Percentiles rank a stretch among this genome's conserved stretches.
phyloP scores from a whole-genome alignment of 2,113 vertebrate genomes.

The Benitochromis conjunctus region DNA sequence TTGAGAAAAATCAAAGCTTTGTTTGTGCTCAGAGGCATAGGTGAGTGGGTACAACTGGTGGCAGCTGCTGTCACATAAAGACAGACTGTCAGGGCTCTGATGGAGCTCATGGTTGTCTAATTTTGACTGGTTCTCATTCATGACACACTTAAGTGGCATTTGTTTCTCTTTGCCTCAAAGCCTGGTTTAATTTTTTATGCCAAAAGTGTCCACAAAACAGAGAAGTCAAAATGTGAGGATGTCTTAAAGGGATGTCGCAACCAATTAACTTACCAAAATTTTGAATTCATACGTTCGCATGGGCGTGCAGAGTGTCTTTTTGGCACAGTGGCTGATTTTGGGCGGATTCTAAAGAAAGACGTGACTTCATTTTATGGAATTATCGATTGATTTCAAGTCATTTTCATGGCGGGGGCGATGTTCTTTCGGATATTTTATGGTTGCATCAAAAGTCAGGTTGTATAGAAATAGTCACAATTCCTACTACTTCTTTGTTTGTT shows the following conservation, averaged over 20 bases:
- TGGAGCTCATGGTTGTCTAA: conserved; percentile 51
- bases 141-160: conserved; percentile 25
- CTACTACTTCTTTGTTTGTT: neutral
- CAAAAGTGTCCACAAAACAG: conserved; percentile 12
- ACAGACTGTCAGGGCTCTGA: conserved; percentile 44
- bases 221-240: neutral
- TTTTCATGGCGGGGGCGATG: neutral
- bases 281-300: neutral
- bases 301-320: neutral
- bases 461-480: neutral
- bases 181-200: neutral
- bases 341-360: neutral
- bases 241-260: conserved; percentile 27
- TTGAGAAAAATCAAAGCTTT: conserved; percentile 59
- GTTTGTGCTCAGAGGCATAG: conserved; percentile 58
- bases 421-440: neutral
- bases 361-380: neutral
- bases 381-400: neutral
- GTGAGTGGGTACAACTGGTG: conserved; percentile 59
- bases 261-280: conserved; percentile 7
- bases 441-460: conserved; percentile 5
- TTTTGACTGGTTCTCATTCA: conserved; percentile 46
- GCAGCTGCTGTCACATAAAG: conserved; percentile 44
- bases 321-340: neutral
- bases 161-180: conserved; percentile 28